These are phyloP conservation scores for Nansenia antarctica DNA, from an alignment of 2,113 vertebrate species.

Conservation along the genomic window DNA sequence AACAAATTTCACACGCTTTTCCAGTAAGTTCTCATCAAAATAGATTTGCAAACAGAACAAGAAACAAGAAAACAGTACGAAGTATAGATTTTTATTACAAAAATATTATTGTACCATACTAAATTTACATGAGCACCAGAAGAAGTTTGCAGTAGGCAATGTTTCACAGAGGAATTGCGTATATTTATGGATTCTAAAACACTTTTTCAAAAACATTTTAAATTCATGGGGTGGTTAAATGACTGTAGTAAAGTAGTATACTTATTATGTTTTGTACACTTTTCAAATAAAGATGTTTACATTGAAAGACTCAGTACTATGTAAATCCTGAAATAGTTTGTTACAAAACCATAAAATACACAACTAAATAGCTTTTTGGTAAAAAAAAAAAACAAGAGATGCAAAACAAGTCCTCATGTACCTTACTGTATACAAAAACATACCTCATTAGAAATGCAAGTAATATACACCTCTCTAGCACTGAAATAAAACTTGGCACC, in stretches of 20 bases:
- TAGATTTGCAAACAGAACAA: not conserved
- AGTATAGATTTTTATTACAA: constrained; percentile 47
- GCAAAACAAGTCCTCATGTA: constrained; percentile 13
- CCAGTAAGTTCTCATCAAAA: not conserved
- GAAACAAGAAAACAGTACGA: constrained; percentile 9
- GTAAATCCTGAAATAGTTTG: not conserved
- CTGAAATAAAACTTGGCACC: constrained; percentile 18
- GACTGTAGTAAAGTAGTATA: not conserved
- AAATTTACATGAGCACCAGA: constrained; percentile 21
- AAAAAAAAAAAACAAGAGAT: constrained; percentile 22
- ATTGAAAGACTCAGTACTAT: not conserved
- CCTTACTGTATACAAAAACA: constrained; percentile 30
- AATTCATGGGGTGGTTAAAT: not conserved
- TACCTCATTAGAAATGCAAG: constrained; percentile 9
- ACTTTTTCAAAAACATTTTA: not conserved
- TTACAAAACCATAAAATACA: not conserved
- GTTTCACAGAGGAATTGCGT: constrained; percentile 17
- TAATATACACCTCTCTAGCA: constrained; percentile 6
- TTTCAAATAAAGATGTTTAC: not conserved
- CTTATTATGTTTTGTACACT: no score
- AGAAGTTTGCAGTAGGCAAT: constrained; percentile 28
- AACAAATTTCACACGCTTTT: not conserved
- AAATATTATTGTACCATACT: constrained; percentile 40
- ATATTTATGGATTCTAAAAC: not conserved
- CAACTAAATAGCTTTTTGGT: not conserved